These are phyloP conservation scores for Sebastes trivittatus DNA, from an alignment of 2,797 vertebrate genomes.

Conservation along the genomic window DNA sequence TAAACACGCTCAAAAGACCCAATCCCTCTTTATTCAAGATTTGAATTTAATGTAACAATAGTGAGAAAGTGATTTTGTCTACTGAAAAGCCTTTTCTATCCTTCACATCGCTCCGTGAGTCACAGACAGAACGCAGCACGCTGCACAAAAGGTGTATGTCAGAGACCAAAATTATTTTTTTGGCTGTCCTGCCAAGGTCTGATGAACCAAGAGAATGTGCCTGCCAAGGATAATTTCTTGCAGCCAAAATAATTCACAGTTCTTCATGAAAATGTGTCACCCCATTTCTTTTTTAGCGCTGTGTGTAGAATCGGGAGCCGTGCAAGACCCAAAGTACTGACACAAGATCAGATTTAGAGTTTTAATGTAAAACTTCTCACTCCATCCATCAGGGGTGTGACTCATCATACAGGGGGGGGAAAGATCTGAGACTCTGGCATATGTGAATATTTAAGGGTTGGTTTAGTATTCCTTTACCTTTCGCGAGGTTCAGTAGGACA, in stretches of 20 bases:
- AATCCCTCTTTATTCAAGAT: background rate
- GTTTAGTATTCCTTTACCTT: constrained; percentile 81
- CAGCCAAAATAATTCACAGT: constrained; percentile 47
- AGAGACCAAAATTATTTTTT: constrained; percentile 35
- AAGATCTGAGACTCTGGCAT: background rate
- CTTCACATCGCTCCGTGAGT: constrained; percentile 10
- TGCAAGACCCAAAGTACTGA: constrained; percentile 1
- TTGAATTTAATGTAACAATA: background rate
- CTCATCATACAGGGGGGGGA: background rate
- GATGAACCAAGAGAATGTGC: constrained; percentile 36
- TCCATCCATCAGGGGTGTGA: background rate
- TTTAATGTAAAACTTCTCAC: background rate
- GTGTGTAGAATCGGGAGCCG: background rate
- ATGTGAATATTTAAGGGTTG: accelerated
- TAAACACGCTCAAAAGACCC: background rate
- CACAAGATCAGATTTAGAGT: constrained; percentile 8
- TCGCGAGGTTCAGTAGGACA: constrained; percentile 96
- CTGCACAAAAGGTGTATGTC: constrained; percentile 40
- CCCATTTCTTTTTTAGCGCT: constrained; percentile 24
- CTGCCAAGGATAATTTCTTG: constrained; percentile 58
- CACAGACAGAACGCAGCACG: background rate
- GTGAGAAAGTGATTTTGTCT: constrained; percentile 2
- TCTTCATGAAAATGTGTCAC: constrained; percentile 48
- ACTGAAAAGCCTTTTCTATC: constrained; percentile 10
- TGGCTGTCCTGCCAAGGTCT: constrained; percentile 26